Evolutionary conservation across 2,888 invertebrate genomes (phyloP), one percentile per base, ranked within the genome.

Genomic region (Melolontha melolontha): DNA sequence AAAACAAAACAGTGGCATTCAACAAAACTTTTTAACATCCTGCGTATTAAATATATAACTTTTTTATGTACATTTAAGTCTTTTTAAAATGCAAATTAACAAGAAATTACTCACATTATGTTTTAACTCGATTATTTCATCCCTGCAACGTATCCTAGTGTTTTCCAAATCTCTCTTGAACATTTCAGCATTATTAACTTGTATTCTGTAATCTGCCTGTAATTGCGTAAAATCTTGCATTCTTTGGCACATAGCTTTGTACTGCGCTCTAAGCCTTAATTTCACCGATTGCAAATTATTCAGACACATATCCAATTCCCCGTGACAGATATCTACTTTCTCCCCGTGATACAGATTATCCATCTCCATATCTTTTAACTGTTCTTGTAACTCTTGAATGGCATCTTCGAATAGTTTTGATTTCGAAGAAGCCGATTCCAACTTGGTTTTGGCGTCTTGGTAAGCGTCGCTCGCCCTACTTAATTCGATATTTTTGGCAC

Each of bases 361-460:
- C n/a, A 81, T 77, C 16, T 84, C 79, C 0, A 82, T 80, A 0
- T 82, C 77, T 69, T 73, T 75, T 11, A 81, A 69, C 42, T 85
- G 84, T 11, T 79, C 73, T 34, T 84, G 79, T n/a, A 78, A 71
- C 39, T 81, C 81, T 62, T 84, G 81, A 12, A 80, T 75, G 11
- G 76, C 75, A 12, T 75, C 69, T 52, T 77, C 75, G 63, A 79
- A 78, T 47, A 72, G 70, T 22, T 62, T 73, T n/a, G 63, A 64
- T 27, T 41, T 55, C 1, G 12, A n/a, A 10, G 47, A 41, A 10
- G 64, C 44, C 22, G 39, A 40, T 10, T 69, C 69, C 14, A 67
- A 12, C 39, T 69, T 63, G 2, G 17, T n/a, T 29, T 67, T 67
- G 14, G 49, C 55, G 34, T 69, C 66, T 41, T 69, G 64, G 16